phyloP scores from a whole-genome alignment of 37 sponge, comb jelly and placozoan species.

The Chondrilla cf. caribensis region DNA sequence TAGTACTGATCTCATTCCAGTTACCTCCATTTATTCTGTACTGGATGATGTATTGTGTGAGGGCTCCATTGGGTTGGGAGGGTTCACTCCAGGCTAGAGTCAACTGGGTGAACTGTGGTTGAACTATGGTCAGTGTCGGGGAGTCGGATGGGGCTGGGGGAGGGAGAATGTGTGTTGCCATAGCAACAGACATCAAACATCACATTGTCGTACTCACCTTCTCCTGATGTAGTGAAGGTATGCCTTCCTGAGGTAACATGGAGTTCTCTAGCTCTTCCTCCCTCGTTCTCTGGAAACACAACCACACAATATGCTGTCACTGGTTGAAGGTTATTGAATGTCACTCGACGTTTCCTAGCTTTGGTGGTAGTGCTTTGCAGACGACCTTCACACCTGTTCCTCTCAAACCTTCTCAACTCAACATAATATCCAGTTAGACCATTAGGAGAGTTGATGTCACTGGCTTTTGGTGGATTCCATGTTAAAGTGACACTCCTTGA shows the following conservation, averaged over 20 bases:
- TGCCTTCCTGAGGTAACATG: neutral
- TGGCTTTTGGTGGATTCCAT: conserved; percentile 1
- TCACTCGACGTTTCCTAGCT: neutral
- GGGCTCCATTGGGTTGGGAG: neutral
- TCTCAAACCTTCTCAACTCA: neutral
- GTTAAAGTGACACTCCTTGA: neutral
- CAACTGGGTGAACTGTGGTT: neutral
- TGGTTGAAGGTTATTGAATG: neutral
- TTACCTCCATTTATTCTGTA: neutral
- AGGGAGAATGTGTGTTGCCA: neutral
- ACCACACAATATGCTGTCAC: neutral
- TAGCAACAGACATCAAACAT: no score
- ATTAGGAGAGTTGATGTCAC: neutral
- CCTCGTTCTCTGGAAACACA: neutral
- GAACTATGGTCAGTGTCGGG: neutral
- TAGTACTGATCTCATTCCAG: neutral
- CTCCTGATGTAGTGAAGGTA: neutral
- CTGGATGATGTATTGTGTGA: neutral
- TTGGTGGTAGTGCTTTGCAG: neutral
- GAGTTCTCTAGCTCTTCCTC: neutral
- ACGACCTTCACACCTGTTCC: neutral
- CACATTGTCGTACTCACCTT: neutral
- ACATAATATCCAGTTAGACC: neutral
- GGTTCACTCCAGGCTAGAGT: neutral
- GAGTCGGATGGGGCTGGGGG: neutral